A percentile compares a stretch with the other conserved stretches of the same genome.
These are phyloP conservation scores for Amphipoea oculea DNA, from an alignment of 2,888 invertebrate species.

Conservation along the genomic window DNA sequence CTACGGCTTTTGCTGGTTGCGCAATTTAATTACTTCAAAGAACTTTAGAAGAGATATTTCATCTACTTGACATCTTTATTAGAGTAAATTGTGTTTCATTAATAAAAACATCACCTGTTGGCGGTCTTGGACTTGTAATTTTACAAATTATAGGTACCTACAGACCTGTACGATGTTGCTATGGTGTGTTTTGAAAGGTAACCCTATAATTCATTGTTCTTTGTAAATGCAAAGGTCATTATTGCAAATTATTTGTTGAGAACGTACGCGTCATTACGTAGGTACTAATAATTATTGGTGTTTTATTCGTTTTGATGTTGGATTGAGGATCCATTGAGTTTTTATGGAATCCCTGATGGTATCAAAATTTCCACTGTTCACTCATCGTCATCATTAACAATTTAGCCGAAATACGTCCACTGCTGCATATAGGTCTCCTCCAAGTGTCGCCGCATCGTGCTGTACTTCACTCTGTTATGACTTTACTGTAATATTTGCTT, in stretches of 20 bases:
- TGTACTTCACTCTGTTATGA: background rate
- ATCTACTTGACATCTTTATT: conserved; percentile 47
- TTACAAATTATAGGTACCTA: conserved; percentile 38
- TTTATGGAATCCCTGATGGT: no score
- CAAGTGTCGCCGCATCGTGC: background rate
- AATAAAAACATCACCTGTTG: conserved; percentile 53
- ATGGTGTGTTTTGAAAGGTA: conserved; percentile 39
- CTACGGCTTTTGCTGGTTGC: conserved; percentile 25
- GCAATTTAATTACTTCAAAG: conserved; percentile 24
- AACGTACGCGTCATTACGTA: conserved; percentile 30
- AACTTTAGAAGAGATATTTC: conserved; percentile 30
- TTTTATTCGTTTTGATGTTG: background rate
- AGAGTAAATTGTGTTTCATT: conserved; percentile 34
- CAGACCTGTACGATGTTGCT: conserved; percentile 19
- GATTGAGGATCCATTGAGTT: background rate
- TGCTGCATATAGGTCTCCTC: no score
- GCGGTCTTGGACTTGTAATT: conserved; percentile 24
- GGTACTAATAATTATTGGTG: conserved; percentile 7
- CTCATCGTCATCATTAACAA: background rate
- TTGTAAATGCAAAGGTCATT: conserved; percentile 45
- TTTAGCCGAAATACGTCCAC: background rate
- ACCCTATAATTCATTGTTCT: conserved; percentile 51
- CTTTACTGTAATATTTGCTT: background rate
- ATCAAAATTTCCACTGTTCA: background rate
- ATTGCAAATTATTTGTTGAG: conserved; percentile 42